These are phyloP conservation scores for Cryptotis parvus DNA, from an alignment of 2,113 vertebrate species.

Conservation along the genomic window DNA sequence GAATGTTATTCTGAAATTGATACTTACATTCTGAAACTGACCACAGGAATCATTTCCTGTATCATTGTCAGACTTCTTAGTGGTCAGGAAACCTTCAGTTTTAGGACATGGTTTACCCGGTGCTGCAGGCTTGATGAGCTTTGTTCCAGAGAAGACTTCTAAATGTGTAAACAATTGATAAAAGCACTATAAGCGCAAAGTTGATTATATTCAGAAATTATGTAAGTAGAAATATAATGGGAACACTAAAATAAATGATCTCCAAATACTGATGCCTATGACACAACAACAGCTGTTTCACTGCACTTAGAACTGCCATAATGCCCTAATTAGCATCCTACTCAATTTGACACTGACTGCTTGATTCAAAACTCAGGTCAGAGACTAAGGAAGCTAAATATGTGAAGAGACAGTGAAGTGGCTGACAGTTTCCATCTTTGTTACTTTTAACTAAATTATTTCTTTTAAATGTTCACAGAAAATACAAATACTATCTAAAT, in stretches of 20 bases:
- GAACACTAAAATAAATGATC: background rate
- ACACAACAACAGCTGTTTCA: background rate
- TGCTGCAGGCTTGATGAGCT: slow-evolving; percentile 82
- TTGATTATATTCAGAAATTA: slow-evolving; percentile 15
- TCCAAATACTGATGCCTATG: background rate
- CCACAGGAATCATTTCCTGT: slow-evolving; percentile 65
- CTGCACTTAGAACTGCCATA: background rate
- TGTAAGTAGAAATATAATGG: background rate
- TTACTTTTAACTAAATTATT: background rate
- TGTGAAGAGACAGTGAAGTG: background rate
- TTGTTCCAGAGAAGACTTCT: slow-evolving; percentile 86
- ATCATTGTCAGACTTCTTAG: slow-evolving; percentile 84
- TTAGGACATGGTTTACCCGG: slow-evolving; percentile 59
- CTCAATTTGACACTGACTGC: slow-evolving; percentile 29
- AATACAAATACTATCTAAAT: slow-evolving; percentile 45
- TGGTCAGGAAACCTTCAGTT: slow-evolving; percentile 50
- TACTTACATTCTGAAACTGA: slow-evolving; percentile 81
- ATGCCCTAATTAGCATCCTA: background rate
- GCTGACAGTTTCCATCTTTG: slow-evolving; percentile 28
- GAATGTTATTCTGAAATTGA: slow-evolving; percentile 52
- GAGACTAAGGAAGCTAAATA: background rate
- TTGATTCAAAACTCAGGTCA: background rate
- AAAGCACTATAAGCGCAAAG: slow-evolving; percentile 53
- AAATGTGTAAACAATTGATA: slow-evolving; percentile 74
- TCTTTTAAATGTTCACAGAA: background rate